Evolutionary conservation across 2,113 vertebrate genomes (phyloP), one percentile per base, ranked within the genome.

Genomic region (Ailuropoda melanoleuca): DNA sequence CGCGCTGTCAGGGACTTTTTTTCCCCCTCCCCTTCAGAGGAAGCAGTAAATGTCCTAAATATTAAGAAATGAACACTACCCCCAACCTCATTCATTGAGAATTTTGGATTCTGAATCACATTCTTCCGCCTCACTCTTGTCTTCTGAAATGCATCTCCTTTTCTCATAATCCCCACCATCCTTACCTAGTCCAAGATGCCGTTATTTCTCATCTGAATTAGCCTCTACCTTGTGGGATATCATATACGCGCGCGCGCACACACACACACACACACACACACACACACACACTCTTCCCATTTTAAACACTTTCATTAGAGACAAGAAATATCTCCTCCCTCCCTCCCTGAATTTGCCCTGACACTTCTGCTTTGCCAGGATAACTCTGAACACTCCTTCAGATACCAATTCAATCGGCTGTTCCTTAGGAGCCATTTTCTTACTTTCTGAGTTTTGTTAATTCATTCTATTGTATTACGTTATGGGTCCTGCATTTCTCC

Each of bases 231-330:
- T 26, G 8, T 31, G 21, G 64, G 10, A 37, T 31, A 9, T 3
- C 1, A 24, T 23, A 58, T 3, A 80, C 43, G 43, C 43, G 4
- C 4, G 11, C 0, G 0, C 13, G 5, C 3, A 0, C 43, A 43
- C 43, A 43, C 43, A 43, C 4, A 23, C 90, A 48, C 8, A 19
- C 8, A 23, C 64, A 64, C 53, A 43, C 3, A 34, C 17, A 18
- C 7, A 31, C 1, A 15, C 46, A 70, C 62, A 60, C 21, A 34
- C 14, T 14, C 26, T 29, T 46, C 31, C 55, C 90, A 31, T 60
- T 72, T 77, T n/a, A n/a, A n/a, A 39, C 0, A 26, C 9, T 68
- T 24, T 75, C 17, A 50, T 37, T 34, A 19, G 1, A n/a, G 8
- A 72, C 2, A 56, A 66, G 18, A 74, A 56, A 6, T 64, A 1